A percentile compares a stretch with the other conserved stretches of the same genome.
These are phyloP conservation scores for Mugil cephalus DNA, from an alignment of 2,113 vertebrate species.

Conservation along the genomic window DNA sequence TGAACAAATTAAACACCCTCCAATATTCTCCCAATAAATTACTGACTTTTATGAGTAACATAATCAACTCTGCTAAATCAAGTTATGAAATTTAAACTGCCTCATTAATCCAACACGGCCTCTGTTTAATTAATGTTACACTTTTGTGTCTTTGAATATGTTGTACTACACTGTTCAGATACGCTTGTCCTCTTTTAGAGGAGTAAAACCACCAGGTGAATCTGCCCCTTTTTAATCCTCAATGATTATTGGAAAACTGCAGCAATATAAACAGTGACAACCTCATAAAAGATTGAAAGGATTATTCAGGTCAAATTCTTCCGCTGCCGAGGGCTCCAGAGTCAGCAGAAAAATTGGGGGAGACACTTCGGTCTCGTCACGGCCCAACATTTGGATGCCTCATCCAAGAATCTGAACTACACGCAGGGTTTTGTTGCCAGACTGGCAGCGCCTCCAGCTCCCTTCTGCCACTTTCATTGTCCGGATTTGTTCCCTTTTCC, in stretches of 20 bases:
- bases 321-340: neutral
- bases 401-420: conserved; percentile 41
- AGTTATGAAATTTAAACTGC: neutral
- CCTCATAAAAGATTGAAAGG: neutral
- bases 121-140: neutral
- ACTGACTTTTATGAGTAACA: neutral
- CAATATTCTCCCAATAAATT: neutral
- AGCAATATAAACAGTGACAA: neutral
- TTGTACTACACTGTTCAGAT: neutral
- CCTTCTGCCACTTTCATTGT: conserved; percentile 38
- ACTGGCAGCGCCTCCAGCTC: conserved; percentile 42
- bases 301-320: conserved; percentile 30
- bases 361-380: conserved; percentile 34
- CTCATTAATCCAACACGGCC: neutral
- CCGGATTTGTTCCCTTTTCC: conserved; percentile 52
- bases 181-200: neutral
- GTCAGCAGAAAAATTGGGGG: conserved; percentile 25
- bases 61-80: neutral
- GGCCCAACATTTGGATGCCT: conserved; percentile 38
- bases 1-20: neutral
- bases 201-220: neutral
- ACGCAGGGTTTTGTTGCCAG: conserved; percentile 39
- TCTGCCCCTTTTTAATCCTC: neutral
- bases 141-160: neutral
- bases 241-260: conserved; percentile 3